These are phyloP conservation scores for Drosophila obscura DNA, from an alignment of 1,140 invertebrate genomes.

Conservation along the genomic window DNA sequence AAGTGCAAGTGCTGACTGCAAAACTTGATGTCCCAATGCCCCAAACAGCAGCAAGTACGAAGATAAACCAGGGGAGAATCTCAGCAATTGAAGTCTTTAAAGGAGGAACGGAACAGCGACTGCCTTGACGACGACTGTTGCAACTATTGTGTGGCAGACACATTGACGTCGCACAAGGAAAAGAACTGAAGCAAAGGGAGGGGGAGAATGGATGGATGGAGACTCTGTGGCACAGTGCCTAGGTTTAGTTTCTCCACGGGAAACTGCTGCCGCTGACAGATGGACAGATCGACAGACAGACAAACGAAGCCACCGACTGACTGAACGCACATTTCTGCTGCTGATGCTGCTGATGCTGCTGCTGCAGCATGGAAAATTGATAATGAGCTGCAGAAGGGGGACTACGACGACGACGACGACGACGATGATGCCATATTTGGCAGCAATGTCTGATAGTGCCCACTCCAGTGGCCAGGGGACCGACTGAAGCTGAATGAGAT, in stretches of 20 bases:
- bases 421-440: conserved; percentile 59
- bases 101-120: conserved; percentile 29
- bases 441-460: conserved; percentile 47
- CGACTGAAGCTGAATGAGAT: conserved; percentile 9
- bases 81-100: conserved; percentile 63
- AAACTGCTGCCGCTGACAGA: conserved; percentile 49
- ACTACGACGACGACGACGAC: neutral
- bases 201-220: neutral
- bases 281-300: conserved; percentile 15
- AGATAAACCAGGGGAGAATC: conserved; percentile 47
- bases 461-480: conserved; percentile 15
- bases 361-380: conserved; percentile 71
- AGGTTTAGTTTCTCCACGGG: conserved; percentile 26
- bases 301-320: conserved; percentile 21
- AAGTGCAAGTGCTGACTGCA: conserved; percentile 62
- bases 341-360: conserved; percentile 3
- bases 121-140: conserved; percentile 62
- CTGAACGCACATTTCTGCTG: conserved; percentile 57
- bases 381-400: conserved; percentile 61
- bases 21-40: conserved; percentile 58
- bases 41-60: conserved; percentile 34
- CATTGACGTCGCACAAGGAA: conserved; percentile 63
- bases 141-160: conserved; percentile 82
- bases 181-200: conserved; percentile 13
- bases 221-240: conserved; percentile 15